Percentiles rank a stretch among this genome's conserved stretches.
These are phyloP conservation scores for Holocentrus rufus DNA, from an alignment of 2,797 vertebrate species.

Conservation along the genomic window DNA sequence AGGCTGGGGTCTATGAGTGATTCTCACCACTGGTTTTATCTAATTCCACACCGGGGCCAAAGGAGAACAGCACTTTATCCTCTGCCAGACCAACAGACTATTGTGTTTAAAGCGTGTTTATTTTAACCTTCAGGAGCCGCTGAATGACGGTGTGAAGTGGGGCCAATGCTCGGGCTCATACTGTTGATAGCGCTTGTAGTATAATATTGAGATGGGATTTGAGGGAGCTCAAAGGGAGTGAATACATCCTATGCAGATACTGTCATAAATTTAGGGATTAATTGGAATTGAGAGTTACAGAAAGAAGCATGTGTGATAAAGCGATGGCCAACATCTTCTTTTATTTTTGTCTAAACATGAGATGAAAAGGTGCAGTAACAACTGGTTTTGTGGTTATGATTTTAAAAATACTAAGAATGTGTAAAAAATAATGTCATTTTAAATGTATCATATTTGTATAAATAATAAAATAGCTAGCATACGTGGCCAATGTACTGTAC, in stretches of 20 bases:
- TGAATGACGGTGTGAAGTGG: slow-evolving; percentile 49
- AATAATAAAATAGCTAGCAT: slow-evolving; percentile 73
- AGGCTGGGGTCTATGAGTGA: slow-evolving; percentile 93
- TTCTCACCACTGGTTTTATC: slow-evolving; percentile 56
- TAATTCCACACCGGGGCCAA: slow-evolving; percentile 64
- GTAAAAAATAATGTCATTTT: slow-evolving; percentile 64
- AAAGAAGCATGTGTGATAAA: slow-evolving; percentile 49
- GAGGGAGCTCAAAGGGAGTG: slow-evolving; percentile 54
- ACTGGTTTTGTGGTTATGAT: slow-evolving; percentile 61
- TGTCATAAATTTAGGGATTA: slow-evolving; percentile 37
- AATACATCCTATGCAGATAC: slow-evolving; percentile 47
- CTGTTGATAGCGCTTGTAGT: slow-evolving; percentile 43
- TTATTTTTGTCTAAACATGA: slow-evolving; percentile 59
- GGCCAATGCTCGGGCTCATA: slow-evolving; percentile 38
- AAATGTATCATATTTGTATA: slow-evolving; percentile 76
- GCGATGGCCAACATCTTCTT: slow-evolving; percentile 41
- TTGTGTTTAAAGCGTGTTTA: slow-evolving; percentile 63
- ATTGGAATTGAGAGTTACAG: slow-evolving; percentile 34
- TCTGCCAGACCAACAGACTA: slow-evolving; percentile 74
- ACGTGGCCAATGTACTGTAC: slow-evolving; percentile 77
- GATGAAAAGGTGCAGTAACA: slow-evolving; percentile 58
- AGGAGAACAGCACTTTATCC: slow-evolving; percentile 79
- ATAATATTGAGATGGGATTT: slow-evolving; percentile 49
- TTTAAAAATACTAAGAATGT: slow-evolving; percentile 66
- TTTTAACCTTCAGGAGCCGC: slow-evolving; percentile 67